Evolutionary conservation across 2,888 invertebrate genomes (phyloP), one percentile per base, ranked within the genome.

Genomic region (Macropis europaea): DNA sequence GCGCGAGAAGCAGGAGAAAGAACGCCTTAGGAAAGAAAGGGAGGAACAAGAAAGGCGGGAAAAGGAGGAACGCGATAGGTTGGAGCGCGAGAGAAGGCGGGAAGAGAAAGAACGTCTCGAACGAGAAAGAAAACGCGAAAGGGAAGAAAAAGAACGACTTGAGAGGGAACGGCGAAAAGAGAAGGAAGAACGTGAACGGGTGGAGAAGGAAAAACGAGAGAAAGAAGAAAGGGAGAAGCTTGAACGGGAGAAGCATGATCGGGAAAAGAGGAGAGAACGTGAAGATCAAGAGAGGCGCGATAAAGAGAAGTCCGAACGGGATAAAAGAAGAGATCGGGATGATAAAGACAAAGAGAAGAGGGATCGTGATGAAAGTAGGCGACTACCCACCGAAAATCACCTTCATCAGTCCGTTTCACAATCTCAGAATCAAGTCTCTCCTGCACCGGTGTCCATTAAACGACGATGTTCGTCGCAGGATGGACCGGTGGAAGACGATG

Each of bases 381-480:
- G 87, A 48, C 86, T 82, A 15, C 85, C 87, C 24, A 84, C 82
- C 38, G 89, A 91, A 63, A 89, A 90, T 77, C 88, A 89, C 73
- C 42, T 85, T 17, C 88, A 87, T 45, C 78, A 81, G 1, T 64
- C 82, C 1, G 73, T 82, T 22, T 52, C 74, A 0, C 74, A 75
- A n/a, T 71, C 81, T n/a, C 85, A 83, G 43, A 78, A 47, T 60
- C 86, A 86, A 73, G 22, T 67, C 1, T 69, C 75, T 3, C 71
- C 82, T 0, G 93, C 94, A 2, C 92, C 92, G 67, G 92, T 94
- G 28, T 93, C 94, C 0, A 91, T 92, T 62, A 96, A 96, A 89
- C 92, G 96, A 53, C 92, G 96, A 68, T 92, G 95, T 84, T 96
- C 96, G 75, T 95, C 95, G 1, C 96, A 96, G 87, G 96, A 96